phyloP scores from a whole-genome alignment of 2,888 invertebrate genomes.

The Acronicta aceris region DNA sequence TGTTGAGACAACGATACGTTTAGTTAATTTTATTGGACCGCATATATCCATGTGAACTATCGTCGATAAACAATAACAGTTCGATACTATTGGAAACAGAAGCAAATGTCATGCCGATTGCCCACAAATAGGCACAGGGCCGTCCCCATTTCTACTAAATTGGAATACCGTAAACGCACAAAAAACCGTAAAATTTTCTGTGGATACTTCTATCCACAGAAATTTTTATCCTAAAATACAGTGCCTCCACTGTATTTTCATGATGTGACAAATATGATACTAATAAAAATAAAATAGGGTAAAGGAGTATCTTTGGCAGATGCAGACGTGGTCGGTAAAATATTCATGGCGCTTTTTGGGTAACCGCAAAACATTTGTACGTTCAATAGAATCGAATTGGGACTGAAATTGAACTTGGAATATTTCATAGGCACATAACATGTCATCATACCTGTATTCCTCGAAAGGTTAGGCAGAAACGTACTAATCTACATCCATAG shows the following conservation, averaged over 20 bases:
- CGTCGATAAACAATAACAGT: too few species aligned
- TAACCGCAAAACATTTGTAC: constrained; percentile 46
- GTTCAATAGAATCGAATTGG: constrained; percentile 49
- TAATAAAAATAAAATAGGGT: constrained; percentile 66
- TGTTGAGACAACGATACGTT: too few species aligned
- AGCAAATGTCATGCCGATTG: constrained; percentile 55
- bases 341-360: constrained; percentile 46
- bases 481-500: too few species aligned
- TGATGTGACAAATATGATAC: constrained; percentile 72
- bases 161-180: constrained; percentile 62
- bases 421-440: not conserved
- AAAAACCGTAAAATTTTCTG: constrained; percentile 63
- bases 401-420: constrained; percentile 36
- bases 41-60: too few species aligned
- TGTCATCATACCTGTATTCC: too few species aligned
- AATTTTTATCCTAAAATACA: too few species aligned
- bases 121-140: constrained; percentile 31
- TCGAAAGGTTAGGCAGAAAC: too few species aligned
- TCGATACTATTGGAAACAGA: constrained; percentile 46
- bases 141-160: constrained; percentile 41
- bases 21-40: too few species aligned
- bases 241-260: constrained; percentile 69
- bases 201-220: too few species aligned
- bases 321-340: constrained; percentile 46
- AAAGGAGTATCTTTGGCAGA: constrained; percentile 35